Conservation (phyloP, 2,797 vertebrate species). For the Loriculus beryllinus region DNA sequence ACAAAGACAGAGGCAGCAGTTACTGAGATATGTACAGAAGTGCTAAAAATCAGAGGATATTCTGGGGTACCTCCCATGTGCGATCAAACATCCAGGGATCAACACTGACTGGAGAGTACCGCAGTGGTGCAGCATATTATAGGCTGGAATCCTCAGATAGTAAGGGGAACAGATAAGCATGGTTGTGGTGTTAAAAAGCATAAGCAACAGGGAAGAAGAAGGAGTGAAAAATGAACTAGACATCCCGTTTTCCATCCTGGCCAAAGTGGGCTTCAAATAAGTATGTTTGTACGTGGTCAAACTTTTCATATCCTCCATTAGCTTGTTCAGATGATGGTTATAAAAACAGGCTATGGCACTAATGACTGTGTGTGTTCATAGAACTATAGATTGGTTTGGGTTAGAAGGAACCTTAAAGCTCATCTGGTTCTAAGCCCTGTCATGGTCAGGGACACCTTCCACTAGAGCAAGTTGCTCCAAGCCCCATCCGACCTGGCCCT, state of each 20-base stretch:
- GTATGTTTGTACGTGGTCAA: neutral
- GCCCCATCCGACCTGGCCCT: neutral
- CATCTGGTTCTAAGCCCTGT: neutral
- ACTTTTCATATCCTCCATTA: neutral
- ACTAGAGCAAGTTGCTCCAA: neutral
- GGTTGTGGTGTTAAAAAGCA: neutral
- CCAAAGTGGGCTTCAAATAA: neutral
- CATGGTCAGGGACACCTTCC: neutral
- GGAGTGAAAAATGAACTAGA: neutral
- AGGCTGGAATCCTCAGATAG: neutral
- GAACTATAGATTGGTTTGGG: neutral
- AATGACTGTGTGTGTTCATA: neutral
- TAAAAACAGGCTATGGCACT: neutral
- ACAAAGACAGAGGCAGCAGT: neutral
- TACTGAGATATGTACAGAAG: neutral
- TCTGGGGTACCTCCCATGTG: neutral
- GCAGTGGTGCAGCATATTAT: accelerated
- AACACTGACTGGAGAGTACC: neutral
- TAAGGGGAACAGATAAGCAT: neutral
- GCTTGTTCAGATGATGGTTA: neutral
- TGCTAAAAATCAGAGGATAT: neutral
- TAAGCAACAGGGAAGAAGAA: neutral
- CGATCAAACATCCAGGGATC: neutral
- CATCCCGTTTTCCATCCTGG: neutral
- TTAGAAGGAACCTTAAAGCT: neutral